A percentile compares a stretch with the other conserved stretches of the same genome.
Conservation (phyloP, 2,888 invertebrate genomes). For the Spicauda simplicius region DNA sequence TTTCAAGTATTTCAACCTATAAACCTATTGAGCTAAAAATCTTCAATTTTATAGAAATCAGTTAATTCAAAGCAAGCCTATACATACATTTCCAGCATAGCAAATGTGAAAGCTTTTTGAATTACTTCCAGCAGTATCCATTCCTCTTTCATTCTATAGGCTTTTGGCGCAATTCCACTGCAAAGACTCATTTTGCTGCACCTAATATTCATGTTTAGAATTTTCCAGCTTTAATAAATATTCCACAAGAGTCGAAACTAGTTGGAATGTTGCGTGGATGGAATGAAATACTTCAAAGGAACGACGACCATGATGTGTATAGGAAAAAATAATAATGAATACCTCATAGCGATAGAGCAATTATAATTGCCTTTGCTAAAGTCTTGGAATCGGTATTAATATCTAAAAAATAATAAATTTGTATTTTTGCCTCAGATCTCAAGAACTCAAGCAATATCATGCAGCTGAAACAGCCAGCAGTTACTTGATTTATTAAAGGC, state of each 20-base stretch:
- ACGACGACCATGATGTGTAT: too few species aligned
- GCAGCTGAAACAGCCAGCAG: too few species aligned
- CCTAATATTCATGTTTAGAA: slow-evolving; percentile 36
- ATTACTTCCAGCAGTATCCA: slow-evolving; percentile 31
- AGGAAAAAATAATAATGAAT: neutral
- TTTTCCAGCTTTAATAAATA: slow-evolving; percentile 29
- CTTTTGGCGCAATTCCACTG: slow-evolving; percentile 32
- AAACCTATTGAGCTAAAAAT: neutral
- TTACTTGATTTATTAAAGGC: too few species aligned
- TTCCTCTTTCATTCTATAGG: slow-evolving; percentile 33
- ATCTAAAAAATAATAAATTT: too few species aligned
- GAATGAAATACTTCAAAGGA: neutral
- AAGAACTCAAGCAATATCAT: too few species aligned
- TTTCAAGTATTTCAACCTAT: neutral
- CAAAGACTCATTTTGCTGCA: slow-evolving; percentile 34
- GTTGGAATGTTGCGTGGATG: too few species aligned
- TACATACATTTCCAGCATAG: slow-evolving; percentile 19
- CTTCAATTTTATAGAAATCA: slow-evolving; percentile 24
- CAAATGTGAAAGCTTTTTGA: slow-evolving; percentile 31
- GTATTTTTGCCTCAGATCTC: too few species aligned
- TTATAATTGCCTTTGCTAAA: too few species aligned
- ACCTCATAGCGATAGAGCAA: too few species aligned
- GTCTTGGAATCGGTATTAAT: too few species aligned
- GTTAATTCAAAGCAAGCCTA: slow-evolving; percentile 23
- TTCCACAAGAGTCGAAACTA: slow-evolving; percentile 14